Base-by-base conservation (phyloP, 2,113 vertebrate species). In the Gnathonemus echidnorhynchus region DNA sequence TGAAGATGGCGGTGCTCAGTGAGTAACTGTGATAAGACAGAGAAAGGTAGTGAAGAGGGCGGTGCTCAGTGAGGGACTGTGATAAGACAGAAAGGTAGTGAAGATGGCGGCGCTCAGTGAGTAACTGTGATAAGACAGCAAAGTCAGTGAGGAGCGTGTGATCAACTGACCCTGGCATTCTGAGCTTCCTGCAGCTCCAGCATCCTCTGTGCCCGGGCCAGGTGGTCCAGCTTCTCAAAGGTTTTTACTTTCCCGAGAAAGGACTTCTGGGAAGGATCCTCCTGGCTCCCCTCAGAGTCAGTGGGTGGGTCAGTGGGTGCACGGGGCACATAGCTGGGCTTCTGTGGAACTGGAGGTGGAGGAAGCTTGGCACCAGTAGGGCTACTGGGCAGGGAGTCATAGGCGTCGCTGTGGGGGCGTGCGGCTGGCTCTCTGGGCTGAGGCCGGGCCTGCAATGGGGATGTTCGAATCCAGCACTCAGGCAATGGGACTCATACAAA, bases 191-290 rank as follows among this genome's bases (percentile, higher is more conserved):
- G 98, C 17, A 99, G 96, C 93, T 99, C 98, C 92, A 98, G 97
- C 92, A 99, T 95, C 94, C 98, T 97, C 95, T 99, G 98, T 8
- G 97, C 93, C 89, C 97, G 96, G 0, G 98, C 98, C 92, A 97
- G 96, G 92, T 99, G 97, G 92, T 99, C 98, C 98, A 99, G 98
- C 95, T 99, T 96, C 93, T 99, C 97, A 94, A 99, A 99, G 89
- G 98, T 98, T 96, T 99, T 98, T 21, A 99, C 98, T 96, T 98
- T 99, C 49, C 98, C 97, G 91, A 97, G 89, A 89, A 99, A 98
- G 74, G 98, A 99, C 90, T 96, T 98, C 90, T 92, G 95, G 48
- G 96, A 92, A 0, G 95, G 96, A 89, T 97, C 96, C 24, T 94
- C 94, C 95, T 45, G 90, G 88, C 84, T 95, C 0, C 89, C 52